Conservation (phyloP, 2,888 invertebrate species). For the Pemphredon lugubris region DNA sequence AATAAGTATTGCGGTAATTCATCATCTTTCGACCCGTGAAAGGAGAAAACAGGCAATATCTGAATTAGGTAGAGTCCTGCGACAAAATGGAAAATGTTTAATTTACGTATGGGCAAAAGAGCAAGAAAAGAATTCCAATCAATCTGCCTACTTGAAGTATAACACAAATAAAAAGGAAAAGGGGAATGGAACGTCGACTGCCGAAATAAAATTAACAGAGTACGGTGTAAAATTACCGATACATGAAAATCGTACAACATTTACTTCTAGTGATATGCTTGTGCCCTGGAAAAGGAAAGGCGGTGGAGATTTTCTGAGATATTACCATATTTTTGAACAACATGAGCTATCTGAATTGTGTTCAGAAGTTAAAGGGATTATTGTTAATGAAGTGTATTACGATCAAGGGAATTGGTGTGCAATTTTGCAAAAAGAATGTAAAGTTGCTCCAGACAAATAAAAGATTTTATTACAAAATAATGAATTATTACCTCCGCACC, state of each 20-base stretch:
- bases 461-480: background rate
- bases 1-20: conserved; percentile 97
- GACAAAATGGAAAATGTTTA: conserved; percentile 88
- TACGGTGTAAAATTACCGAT: conserved; percentile 85
- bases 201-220: conserved; percentile 60
- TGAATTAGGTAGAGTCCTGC: conserved; percentile 89
- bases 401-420: conserved; percentile 99
- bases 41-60: conserved; percentile 88
- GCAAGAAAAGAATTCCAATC: conserved; percentile 86
- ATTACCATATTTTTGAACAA: conserved; percentile 96
- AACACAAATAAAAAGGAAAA: conserved; percentile 81
- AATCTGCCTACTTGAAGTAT: conserved; percentile 87
- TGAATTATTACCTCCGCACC: background rate
- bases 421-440: conserved; percentile 85
- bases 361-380: conserved; percentile 81
- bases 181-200: conserved; percentile 63
- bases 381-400: conserved; percentile 89
- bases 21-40: conserved; percentile 93
- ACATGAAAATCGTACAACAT: conserved; percentile 95
- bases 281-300: conserved; percentile 96
- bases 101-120: conserved; percentile 99
- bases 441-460: conserved; percentile 16
- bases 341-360: conserved; percentile 89
- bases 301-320: conserved; percentile 86
- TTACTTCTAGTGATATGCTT: conserved; percentile 93